Percentiles rank a stretch among this genome's conserved stretches.
Evolutionary conservation across 2,797 vertebrate genomes (phyloP).

Genomic region (Octomys mimax): DNA sequence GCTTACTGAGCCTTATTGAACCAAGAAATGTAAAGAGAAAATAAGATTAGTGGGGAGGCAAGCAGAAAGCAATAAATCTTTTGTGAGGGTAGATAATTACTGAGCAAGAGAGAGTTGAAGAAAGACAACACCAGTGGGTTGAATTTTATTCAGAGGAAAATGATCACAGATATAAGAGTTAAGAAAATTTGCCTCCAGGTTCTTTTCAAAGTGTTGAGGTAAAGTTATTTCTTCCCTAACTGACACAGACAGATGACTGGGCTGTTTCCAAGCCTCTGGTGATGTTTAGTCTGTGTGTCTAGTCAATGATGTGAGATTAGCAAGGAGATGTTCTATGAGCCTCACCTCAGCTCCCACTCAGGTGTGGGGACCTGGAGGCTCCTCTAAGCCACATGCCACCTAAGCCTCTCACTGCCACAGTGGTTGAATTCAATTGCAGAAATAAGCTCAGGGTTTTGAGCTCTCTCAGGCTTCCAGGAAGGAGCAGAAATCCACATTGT

Average conservation of each 20-base stretch:
- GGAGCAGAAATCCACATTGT: neutral
- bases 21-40: neutral
- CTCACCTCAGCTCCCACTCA: neutral
- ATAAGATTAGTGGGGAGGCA: neutral
- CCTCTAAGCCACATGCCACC: fast-evolving
- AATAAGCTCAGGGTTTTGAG: fast-evolving
- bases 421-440: neutral
- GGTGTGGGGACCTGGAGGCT: neutral
- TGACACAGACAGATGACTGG: conserved; percentile 58
- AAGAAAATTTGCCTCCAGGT: neutral
- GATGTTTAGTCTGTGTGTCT: neutral
- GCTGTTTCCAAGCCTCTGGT: neutral
- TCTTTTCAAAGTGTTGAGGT: neutral
- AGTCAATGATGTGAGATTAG: no score
- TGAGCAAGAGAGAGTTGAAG: neutral
- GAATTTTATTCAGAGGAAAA: conserved; percentile 41
- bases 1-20: neutral
- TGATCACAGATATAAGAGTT: conserved; percentile 12
- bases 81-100: neutral
- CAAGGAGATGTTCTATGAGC: fast-evolving
- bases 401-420: neutral
- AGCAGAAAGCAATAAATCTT: neutral
- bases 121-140: neutral
- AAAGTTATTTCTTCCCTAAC: conserved; percentile 45
- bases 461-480: neutral